These are phyloP conservation scores for Formica exsecta DNA, from an alignment of 1,140 invertebrate species.

Conservation along the genomic window DNA sequence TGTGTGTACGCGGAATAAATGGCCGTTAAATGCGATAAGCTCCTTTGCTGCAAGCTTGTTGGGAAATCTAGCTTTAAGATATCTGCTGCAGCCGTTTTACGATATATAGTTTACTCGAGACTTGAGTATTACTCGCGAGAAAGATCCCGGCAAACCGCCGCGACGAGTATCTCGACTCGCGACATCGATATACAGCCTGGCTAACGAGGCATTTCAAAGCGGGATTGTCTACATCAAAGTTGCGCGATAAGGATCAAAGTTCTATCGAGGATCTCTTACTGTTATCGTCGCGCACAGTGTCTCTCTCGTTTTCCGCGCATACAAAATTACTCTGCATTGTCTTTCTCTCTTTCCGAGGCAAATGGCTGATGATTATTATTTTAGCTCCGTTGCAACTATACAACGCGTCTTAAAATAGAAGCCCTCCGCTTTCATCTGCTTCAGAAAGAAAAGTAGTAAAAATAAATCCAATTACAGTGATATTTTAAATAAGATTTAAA, in stretches of 20 bases:
- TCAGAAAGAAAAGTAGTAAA: background rate
- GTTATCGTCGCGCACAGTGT: constrained; percentile 8
- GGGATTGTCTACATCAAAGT: constrained; percentile 61
- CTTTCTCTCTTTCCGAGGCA: constrained; percentile 42
- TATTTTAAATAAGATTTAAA: background rate
- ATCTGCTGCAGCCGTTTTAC: background rate
- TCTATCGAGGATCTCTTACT: constrained; percentile 45
- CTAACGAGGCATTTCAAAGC: constrained; percentile 62
- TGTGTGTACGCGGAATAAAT: background rate
- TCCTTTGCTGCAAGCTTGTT: constrained; percentile 3
- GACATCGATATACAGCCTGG: constrained; percentile 51
- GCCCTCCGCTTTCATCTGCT: background rate
- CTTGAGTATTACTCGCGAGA: constrained; percentile 40
- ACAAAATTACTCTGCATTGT: constrained; percentile 61
- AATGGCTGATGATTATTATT: constrained; percentile 46
- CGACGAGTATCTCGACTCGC: constrained; percentile 38
- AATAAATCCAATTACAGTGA: constrained; percentile 1
- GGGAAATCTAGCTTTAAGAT: constrained; percentile 48
- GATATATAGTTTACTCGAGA: constrained; percentile 41
- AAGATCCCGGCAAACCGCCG: constrained; percentile 54
- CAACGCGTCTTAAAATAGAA: constrained; percentile 11
- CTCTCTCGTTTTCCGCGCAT: constrained; percentile 46
- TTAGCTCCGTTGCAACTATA: background rate
- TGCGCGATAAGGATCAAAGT: constrained; percentile 62
- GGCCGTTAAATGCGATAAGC: constrained; percentile 24